These are phyloP conservation scores for Acanthiza pusilla DNA, from an alignment of 2,797 vertebrate species.

Conservation along the genomic window DNA sequence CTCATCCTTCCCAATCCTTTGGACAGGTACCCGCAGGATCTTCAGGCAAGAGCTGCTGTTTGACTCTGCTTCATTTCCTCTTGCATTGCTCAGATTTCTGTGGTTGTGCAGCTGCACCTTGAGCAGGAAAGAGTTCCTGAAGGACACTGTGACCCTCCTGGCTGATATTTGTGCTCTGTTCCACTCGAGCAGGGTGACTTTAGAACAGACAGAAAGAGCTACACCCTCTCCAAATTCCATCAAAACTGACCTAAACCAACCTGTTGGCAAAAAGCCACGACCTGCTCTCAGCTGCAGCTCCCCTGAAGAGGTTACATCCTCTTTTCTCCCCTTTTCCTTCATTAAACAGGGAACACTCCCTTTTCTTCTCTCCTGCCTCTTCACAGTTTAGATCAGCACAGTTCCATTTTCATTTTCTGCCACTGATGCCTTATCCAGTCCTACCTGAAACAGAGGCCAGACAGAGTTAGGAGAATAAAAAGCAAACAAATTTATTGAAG, in stretches of 20 bases:
- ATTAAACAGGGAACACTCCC: neutral
- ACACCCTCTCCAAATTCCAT: neutral
- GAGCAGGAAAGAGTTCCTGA: neutral
- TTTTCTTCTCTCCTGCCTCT: neutral
- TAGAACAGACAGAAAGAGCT: neutral
- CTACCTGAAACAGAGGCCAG: too few relatives aligned
- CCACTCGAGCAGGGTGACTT: neutral
- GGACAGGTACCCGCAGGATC: neutral
- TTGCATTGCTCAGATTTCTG: neutral
- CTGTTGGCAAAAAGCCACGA: neutral
- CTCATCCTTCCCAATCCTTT: neutral
- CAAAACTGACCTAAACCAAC: neutral
- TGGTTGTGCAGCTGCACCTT: neutral
- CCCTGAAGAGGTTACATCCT: neutral
- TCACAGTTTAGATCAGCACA: neutral
- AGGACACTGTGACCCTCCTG: neutral
- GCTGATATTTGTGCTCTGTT: neutral
- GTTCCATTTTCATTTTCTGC: neutral
- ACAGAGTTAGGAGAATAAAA: too few relatives aligned
- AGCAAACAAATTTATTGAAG: too few relatives aligned
- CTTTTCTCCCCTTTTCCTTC: neutral
- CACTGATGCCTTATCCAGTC: neutral
- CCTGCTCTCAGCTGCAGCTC: neutral
- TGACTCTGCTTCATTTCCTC: rapidly evolving
- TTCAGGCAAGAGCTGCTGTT: neutral